phyloP scores from a whole-genome alignment of 2,888 invertebrate species.

The Monochamus alternatus region DNA sequence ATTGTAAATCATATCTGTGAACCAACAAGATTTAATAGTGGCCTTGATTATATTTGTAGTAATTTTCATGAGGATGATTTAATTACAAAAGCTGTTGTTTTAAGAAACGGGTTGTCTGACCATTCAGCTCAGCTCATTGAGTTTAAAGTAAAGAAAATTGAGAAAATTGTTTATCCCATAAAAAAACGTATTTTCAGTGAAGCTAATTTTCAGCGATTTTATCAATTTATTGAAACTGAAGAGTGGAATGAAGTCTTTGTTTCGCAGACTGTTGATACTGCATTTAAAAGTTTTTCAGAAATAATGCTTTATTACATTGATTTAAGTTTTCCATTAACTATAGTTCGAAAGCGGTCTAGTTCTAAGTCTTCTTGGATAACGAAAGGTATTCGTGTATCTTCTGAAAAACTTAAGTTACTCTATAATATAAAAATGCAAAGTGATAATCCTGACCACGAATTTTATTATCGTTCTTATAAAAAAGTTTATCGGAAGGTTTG shows the following conservation, averaged over 20 bases:
- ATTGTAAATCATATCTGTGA: too few relatives aligned
- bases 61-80: too few relatives aligned
- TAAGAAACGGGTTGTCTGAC: background rate
- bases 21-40: too few relatives aligned
- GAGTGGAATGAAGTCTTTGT: background rate
- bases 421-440: background rate
- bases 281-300: background rate
- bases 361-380: conserved; percentile 3
- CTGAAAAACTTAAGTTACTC: background rate
- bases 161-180: background rate
- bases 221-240: background rate
- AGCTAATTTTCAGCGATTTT: background rate
- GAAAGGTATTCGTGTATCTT: background rate
- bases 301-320: background rate
- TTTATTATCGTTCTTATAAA: background rate
- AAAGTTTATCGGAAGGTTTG: background rate
- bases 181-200: background rate
- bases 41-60: too few relatives aligned
- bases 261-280: background rate
- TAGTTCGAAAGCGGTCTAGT: background rate
- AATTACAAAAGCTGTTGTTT: too few relatives aligned
- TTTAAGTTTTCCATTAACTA: background rate
- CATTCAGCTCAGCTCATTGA: background rate
- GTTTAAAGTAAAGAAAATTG: background rate
- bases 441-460: background rate